Evolutionary conservation across 2,797 vertebrate genomes (phyloP), one percentile per base, ranked within the genome.

Genomic region (Sebastiscus tertius): DNA sequence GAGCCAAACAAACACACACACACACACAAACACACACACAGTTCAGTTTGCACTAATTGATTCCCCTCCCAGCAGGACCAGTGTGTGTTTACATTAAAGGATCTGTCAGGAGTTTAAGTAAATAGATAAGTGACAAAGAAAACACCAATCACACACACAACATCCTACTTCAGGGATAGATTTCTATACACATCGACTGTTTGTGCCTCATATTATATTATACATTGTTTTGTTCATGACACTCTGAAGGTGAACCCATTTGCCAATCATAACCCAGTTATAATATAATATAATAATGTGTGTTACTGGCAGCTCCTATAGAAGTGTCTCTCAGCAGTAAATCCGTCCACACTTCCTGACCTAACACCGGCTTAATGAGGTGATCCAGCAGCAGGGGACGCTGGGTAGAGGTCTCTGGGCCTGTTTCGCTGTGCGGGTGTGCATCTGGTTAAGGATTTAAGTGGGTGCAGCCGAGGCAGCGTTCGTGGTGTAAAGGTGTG

Each of bases 41-140:
- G 70, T 79, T 85, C 55, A 83, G 72, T 83, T 81, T 82, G 73
- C 72, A 58, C 88, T 92, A 89, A 93, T 92, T 91, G 87, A 93
- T 90, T 90, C 77, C 73, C 46, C 68, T 77, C 78, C 58, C 67
- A 88, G 24, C 67, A 73, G 66, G 46, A 52, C 0, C 0, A 72
- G 85, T 77, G 82, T 82, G 83, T 91, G 89, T 92, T 90, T 89
- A 89, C 88, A 84, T 89, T 83, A 82, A 52, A 52, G 46, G 46
- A n/a, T 52, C 46, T 52, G 81, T 85, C 80, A 87, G 90, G 86
- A 79, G 83, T 91, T 87, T 87, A 89, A 88, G 86, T 89, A 91
- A 94, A 93, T 85, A 94, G 84, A 92, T 87, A 90, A 87, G 90
- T 92, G 88, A 90, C 75, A 85, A 88, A 88, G 86, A 90, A 90